Percentiles rank a stretch among this genome's conserved stretches.
Evolutionary conservation across 2,113 vertebrate species (phyloP).

Genomic region (Chiloscyllium plagiosum): DNA sequence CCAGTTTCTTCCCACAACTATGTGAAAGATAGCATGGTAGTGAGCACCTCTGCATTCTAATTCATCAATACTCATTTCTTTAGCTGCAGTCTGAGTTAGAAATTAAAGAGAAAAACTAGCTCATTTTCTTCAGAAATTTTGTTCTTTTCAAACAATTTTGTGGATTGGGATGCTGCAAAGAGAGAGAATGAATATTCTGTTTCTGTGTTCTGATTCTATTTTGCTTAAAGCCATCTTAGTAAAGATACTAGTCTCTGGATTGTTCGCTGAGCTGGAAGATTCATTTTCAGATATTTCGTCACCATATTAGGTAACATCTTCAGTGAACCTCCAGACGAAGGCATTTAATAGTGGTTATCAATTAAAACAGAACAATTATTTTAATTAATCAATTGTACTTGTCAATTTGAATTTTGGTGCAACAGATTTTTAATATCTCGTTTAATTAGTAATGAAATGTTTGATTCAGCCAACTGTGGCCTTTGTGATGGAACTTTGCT

Average conservation of each 20-base stretch:
- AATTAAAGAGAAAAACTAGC: background rate
- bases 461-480: background rate
- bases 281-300: no score
- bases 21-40: background rate
- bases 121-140: background rate
- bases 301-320: no score
- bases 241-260: background rate
- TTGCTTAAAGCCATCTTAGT: background rate
- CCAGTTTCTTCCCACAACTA: background rate
- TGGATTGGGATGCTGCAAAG: background rate
- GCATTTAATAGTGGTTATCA: background rate
- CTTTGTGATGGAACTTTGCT: background rate
- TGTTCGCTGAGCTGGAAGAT: no score
- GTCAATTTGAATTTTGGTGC: background rate
- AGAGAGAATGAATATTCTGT: background rate
- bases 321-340: background rate
- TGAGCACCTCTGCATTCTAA: background rate
- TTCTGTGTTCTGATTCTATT: background rate
- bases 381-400: background rate
- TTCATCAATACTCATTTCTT: background rate
- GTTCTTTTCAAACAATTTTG: background rate
- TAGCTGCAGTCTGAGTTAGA: background rate
- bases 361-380: background rate
- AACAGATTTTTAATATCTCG: background rate
- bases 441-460: background rate